phyloP scores from a whole-genome alignment of 2,113 vertebrate genomes.

The Taxidea taxus region DNA sequence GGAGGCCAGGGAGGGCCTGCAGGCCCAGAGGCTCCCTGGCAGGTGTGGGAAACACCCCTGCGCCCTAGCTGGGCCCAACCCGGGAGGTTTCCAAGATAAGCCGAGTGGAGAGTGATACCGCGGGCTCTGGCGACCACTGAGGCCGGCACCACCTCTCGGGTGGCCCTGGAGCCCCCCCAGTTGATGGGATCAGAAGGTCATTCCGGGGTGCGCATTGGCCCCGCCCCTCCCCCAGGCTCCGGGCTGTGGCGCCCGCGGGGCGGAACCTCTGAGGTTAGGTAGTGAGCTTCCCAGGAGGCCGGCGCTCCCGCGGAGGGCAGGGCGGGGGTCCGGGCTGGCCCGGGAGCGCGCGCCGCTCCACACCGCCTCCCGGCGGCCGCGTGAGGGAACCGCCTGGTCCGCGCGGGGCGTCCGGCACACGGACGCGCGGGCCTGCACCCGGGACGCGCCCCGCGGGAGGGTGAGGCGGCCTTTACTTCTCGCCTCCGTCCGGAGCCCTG shows the following conservation, averaged over 20 bases:
- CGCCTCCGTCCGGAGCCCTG: background rate
- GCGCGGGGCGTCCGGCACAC: background rate
- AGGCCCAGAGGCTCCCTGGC: background rate
- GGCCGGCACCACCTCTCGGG: background rate
- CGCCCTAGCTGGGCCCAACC: too few relatives aligned
- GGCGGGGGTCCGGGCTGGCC: background rate
- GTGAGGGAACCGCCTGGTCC: background rate
- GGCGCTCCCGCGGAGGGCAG: rapidly evolving
- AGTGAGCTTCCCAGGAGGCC: background rate
- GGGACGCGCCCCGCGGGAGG: background rate
- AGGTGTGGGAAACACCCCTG: background rate
- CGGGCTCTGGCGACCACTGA: background rate
- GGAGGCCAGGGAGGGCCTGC: background rate
- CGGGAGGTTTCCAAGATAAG: background rate
- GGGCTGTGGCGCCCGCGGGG: background rate
- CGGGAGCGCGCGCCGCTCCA: background rate
- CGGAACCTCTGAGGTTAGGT: too few relatives aligned
- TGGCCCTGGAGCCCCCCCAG: background rate
- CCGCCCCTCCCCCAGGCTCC: too few relatives aligned
- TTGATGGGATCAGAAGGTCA: background rate
- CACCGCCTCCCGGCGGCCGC: background rate
- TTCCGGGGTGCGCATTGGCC: background rate
- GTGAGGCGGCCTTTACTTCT: background rate
- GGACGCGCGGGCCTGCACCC: background rate
- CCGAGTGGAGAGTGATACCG: background rate